Evolutionary conservation across 2,797 vertebrate genomes (phyloP), one percentile per base, ranked within the genome.

Genomic region (Scolopax rusticola): DNA sequence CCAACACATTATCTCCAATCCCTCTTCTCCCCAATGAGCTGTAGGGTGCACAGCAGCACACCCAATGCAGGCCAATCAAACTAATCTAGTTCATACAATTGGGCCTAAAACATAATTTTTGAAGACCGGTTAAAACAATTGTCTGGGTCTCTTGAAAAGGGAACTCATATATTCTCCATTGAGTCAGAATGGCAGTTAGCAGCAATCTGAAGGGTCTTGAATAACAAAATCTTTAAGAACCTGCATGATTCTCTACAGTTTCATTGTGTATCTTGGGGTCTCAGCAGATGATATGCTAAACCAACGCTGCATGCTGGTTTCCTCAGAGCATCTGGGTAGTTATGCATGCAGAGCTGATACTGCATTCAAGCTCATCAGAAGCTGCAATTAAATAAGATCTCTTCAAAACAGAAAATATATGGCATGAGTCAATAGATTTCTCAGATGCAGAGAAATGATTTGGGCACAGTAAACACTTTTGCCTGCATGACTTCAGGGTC

Each of bases 391-490:
- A 76, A 95, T 85, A 51, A 41, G 94, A 74, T 57, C 16, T 71
- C 56, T 81, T 64, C 56, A 84, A 83, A 79, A 25, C 45, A 86
- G 73, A 89, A 97, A 89, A 95, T 64, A 80, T 12, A 81, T 54
- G 85, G 60, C 50, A 80, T 82, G 84, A 96, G 64, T 85, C 92
- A 95, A 91, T 89, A 56, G 87, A 90, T 92, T 95, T 91, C 68
- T 91, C 80, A 91, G 61, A 80, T 75, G 91, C 9, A 45, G 71
- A 93, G 41, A 68, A 84, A 17, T 56, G 67, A 82, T 91, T 87
- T 70, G 94, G 59, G 12, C 70, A 87, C 17, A 71, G 85, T 81
- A 90, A 91, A 91, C 86, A 68, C 73, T 91, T 87, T 15, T 61
- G 48, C 45, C 45, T 93, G 71, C 51, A 77, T 89, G 93, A 93